A percentile compares a stretch with the other conserved stretches of the same genome.
Evolutionary conservation across 2,113 vertebrate genomes (phyloP).

Genomic region (Ameiurus melas): DNA sequence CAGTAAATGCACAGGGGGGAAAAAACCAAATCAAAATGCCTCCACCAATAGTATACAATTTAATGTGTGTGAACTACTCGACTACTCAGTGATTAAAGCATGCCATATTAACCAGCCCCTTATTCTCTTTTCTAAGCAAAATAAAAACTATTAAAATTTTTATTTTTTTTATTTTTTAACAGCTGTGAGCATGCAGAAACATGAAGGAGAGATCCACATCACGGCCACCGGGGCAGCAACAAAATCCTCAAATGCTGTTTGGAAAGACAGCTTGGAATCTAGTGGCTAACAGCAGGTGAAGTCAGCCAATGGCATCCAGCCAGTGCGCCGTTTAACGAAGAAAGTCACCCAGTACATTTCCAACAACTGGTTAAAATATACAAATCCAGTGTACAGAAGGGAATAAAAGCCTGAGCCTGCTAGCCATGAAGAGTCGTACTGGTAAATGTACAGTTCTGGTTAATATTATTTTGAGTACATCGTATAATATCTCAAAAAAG

Average conservation of each 20-base stretch:
- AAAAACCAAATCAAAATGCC: constrained; percentile 1
- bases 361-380: constrained; percentile 14
- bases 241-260: constrained; percentile 9
- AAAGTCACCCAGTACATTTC: constrained; percentile 48
- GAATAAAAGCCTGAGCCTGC: neutral
- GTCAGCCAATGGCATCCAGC: constrained; percentile 1
- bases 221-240: constrained; percentile 8
- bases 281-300: constrained; percentile 4
- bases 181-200: constrained; percentile 16
- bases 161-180: neutral
- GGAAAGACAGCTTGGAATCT: neutral
- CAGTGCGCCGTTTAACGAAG: constrained; percentile 18
- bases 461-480: neutral
- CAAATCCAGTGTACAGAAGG: neutral
- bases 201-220: constrained; percentile 13
- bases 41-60: neutral
- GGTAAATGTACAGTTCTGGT: neutral
- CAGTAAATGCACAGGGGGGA: constrained; percentile 62
- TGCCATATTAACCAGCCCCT: neutral
- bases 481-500: neutral
- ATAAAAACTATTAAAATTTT: neutral
- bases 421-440: neutral
- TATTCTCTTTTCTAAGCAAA: neutral
- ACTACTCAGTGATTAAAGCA: neutral
- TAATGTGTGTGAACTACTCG: neutral